A percentile compares a stretch with the other conserved stretches of the same genome.
phyloP scores from a whole-genome alignment of 2,888 invertebrate species.

The Pherbina coryleti region DNA sequence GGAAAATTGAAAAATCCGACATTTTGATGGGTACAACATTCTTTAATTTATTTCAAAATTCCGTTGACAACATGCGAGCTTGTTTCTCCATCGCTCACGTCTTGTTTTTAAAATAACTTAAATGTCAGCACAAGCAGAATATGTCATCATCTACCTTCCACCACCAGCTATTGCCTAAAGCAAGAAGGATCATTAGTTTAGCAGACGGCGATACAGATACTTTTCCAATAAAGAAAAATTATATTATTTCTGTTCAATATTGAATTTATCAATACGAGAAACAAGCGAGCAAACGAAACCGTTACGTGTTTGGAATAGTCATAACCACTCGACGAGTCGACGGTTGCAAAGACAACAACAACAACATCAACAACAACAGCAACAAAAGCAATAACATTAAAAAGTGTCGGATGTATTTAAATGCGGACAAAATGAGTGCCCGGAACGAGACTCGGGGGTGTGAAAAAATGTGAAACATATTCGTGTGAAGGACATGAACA shows the following conservation, averaged over 20 bases:
- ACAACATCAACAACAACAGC: slow-evolving; percentile 44
- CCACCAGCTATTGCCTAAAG: not conserved
- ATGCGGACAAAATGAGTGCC: slow-evolving; percentile 42
- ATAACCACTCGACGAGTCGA: slow-evolving; percentile 34
- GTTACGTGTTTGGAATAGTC: slow-evolving; percentile 61
- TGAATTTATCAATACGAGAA: slow-evolving; percentile 60
- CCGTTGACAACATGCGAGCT: not conserved
- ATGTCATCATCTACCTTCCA: not conserved
- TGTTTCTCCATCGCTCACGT: slow-evolving; percentile 1
- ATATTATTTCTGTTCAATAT: slow-evolving; percentile 66
- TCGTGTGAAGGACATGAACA: not conserved
- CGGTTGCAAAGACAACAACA: slow-evolving; percentile 24
- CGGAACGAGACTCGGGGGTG: slow-evolving; percentile 28
- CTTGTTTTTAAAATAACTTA: slow-evolving; percentile 2
- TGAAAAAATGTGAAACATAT: slow-evolving; percentile 16
- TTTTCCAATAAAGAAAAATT: slow-evolving; percentile 54
- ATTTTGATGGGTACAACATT: no score
- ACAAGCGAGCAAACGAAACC: slow-evolving; percentile 47
- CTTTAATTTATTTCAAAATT: not conserved
- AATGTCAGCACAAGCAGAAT: not conserved
- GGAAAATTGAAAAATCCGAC: no score
- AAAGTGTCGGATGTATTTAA: slow-evolving; percentile 62
- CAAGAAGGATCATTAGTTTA: slow-evolving; percentile 22
- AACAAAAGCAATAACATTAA: slow-evolving; percentile 52
- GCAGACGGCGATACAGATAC: slow-evolving; percentile 12